Percentiles rank a stretch among this genome's conserved stretches.
Evolutionary conservation across 2,888 invertebrate species (phyloP).

Genomic region (Scaeva pyrastri): DNA sequence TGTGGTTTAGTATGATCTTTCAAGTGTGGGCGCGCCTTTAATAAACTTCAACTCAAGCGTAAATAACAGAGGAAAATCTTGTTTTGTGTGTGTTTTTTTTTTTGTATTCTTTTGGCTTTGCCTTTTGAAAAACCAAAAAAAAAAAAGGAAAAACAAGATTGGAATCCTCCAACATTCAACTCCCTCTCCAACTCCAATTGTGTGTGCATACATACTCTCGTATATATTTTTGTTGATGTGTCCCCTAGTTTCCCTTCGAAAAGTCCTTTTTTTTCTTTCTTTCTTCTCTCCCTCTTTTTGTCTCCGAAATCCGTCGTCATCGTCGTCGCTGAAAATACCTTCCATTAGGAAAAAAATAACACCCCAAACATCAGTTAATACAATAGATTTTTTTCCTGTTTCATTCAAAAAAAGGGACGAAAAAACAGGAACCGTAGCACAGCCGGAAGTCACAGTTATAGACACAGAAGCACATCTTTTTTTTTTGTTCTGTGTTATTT

Average conservation of each 20-base stretch:
- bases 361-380: conserved; percentile 36
- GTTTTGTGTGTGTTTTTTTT: conserved; percentile 5
- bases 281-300: not conserved
- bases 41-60: conserved; percentile 67
- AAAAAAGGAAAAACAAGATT: conserved; percentile 5
- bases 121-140: not conserved
- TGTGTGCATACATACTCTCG: conserved; percentile 29
- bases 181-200: not conserved
- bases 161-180: conserved; percentile 13
- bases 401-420: conserved; percentile 32
- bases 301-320: not conserved
- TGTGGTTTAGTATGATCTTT: conserved; percentile 57
- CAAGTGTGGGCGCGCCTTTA: conserved; percentile 53
- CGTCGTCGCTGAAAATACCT: conserved; percentile 13
- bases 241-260: conserved; percentile 11
- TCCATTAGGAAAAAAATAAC: conserved; percentile 24
- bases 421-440: conserved; percentile 30
- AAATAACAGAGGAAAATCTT: conserved; percentile 51
- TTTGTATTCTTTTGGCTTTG: too few relatives aligned
- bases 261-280: conserved; percentile 4
- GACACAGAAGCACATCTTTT: conserved; percentile 17
- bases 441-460: conserved; percentile 43
- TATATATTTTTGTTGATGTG: conserved; percentile 18
- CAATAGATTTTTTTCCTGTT: conserved; percentile 36
- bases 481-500: conserved; percentile 54